Conservation (phyloP, 1,140 invertebrate genomes). For the Drosophila triauraria region DNA sequence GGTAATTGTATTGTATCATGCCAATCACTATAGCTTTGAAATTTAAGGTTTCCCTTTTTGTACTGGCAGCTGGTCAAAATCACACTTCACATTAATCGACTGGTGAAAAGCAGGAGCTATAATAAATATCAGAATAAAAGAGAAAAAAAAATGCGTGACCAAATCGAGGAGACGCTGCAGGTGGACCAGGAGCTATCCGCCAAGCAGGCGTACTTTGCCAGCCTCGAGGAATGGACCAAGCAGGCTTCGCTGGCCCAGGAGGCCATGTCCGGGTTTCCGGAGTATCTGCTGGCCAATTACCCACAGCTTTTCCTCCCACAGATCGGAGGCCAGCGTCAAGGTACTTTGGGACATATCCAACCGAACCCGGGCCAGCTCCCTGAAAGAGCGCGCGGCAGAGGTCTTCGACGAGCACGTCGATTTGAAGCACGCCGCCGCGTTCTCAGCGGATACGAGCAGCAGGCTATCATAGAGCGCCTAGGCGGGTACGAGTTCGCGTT, state of each 20-base stretch:
- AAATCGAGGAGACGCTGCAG: not conserved
- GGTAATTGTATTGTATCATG: not conserved
- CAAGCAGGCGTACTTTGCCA: conserved; percentile 87
- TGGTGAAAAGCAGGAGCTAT: no score
- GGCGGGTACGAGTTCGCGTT: conserved; percentile 90
- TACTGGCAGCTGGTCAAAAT: not conserved
- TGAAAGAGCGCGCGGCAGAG: not conserved
- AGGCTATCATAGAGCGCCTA: conserved; percentile 71
- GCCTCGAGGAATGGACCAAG: conserved; percentile 86
- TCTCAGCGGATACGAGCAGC: conserved; percentile 55
- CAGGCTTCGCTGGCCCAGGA: conserved; percentile 86
- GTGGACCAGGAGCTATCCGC: conserved; percentile 17
- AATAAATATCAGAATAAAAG: no score
- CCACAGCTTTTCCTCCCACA: conserved; percentile 83
- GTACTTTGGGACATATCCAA: not conserved
- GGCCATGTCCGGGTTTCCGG: conserved; percentile 86
- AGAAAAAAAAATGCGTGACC: not conserved
- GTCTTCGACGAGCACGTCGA: conserved; percentile 36
- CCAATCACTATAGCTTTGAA: not conserved
- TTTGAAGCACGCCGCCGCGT: conserved; percentile 34
- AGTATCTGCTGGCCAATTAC: conserved; percentile 87
- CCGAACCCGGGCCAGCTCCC: not conserved
- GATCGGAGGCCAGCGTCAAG: not conserved
- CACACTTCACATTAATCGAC: no score
- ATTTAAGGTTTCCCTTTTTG: not conserved